phyloP scores from a whole-genome alignment of 2,888 invertebrate genomes.

The Parascotia fuliginaria region DNA sequence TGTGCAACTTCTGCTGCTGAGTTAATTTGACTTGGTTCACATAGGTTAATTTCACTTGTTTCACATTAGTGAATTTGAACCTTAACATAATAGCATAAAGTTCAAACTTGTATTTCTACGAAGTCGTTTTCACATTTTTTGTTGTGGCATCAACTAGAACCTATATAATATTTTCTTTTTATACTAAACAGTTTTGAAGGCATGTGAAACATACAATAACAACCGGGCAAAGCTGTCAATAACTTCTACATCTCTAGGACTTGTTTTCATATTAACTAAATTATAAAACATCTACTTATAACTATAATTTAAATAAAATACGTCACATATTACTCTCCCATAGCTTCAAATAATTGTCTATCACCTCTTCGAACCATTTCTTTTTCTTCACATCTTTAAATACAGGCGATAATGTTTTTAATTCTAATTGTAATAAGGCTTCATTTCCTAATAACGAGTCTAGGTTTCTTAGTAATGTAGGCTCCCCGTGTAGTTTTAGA shows the following conservation, averaged over 20 bases:
- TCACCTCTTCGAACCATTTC: conserved; percentile 94
- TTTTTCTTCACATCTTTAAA: conserved; percentile 91
- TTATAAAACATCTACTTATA: conserved; percentile 36
- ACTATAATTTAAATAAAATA: conserved; percentile 31
- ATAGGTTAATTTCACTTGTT: too few relatives aligned
- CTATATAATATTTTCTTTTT: too few relatives aligned
- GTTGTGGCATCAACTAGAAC: too few relatives aligned
- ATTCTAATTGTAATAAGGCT: conserved; percentile 92
- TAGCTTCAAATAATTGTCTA: conserved; percentile 95
- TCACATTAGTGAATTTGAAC: too few relatives aligned
- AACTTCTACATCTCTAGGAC: conserved; percentile 12
- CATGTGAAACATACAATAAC: not conserved
- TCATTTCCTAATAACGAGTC: conserved; percentile 92
- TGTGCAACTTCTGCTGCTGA: too few relatives aligned
- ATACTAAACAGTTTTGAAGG: too few relatives aligned
- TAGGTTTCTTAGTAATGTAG: conserved; percentile 88
- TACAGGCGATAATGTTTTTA: conserved; percentile 91
- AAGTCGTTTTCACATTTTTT: too few relatives aligned
- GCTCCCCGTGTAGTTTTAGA: conserved; percentile 93
- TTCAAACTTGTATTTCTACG: too few relatives aligned
- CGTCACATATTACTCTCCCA: conserved; percentile 95
- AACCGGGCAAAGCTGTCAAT: conserved; percentile 13
- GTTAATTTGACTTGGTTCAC: too few relatives aligned
- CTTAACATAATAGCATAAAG: too few relatives aligned
- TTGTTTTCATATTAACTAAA: conserved; percentile 9